Base-by-base conservation (phyloP, 1,140 invertebrate genomes). In the Episyrphus balteatus region DNA sequence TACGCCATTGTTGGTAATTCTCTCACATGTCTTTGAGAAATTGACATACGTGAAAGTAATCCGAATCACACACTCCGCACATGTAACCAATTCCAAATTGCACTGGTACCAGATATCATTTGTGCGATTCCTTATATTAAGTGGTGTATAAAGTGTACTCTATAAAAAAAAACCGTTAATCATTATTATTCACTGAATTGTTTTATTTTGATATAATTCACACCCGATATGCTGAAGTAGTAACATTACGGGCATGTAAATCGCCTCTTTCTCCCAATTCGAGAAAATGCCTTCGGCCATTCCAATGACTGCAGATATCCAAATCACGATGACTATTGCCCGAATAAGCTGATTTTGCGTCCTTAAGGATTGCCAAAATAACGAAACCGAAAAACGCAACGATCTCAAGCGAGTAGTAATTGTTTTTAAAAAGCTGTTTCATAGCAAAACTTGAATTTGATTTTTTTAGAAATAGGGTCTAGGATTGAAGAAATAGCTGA, bases 11-110 rank as follows among this genome's bases (percentile, higher is more conserved):
- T 49, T 53, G 19, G 44, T 42, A 12, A 54, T 42, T 40, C 58
- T 56, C 32, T 51, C 56, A 46, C 71, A 74, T 32, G 48, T 70
- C 48, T 65, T 64, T 52, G 62, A 59, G 53, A 71, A 68, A 51
- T 71, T 73, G 33, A 70, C 57, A 45, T 72, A 73, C 49, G 71
- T 75, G 48, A 84, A 80, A 34, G 71, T 74, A 11, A 83, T 67
- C 5, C 74, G 68, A 15, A 85, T 77, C 26, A 83, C 73, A 55
- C 83, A 85, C 3, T 79, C 81, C 0, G 83, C 78, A 57, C 83
- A 84, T 8, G 82, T 83, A 7, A 83, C 75, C 38, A 85, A 62
- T 56, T 84, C 81, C 40, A 84, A 64, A 48, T 72, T 78, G 57
- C 82, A 85, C 48, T 80, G 76, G 44, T 76, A 70, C 63, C 63